Conservation (phyloP, 2,888 invertebrate genomes). For the Terebella lapidaria region DNA sequence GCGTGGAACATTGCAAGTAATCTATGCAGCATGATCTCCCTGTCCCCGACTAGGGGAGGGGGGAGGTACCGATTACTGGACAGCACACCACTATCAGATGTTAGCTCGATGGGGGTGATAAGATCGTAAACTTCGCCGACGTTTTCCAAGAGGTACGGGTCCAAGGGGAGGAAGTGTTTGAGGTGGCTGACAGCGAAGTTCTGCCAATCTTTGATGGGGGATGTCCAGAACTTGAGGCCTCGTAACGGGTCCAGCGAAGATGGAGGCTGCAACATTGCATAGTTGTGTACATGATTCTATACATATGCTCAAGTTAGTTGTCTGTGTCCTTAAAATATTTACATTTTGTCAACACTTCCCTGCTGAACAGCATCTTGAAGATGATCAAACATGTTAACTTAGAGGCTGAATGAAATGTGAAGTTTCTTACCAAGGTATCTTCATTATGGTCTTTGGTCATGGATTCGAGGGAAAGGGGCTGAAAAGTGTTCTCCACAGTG, state of each 20-base stretch:
- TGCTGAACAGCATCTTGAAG: too few species aligned
- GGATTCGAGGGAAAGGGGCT: slow-evolving; percentile 34
- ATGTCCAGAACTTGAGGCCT: slow-evolving; percentile 39
- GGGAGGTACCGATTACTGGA: slow-evolving; percentile 43
- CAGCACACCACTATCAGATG: too few species aligned
- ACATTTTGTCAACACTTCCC: background rate
- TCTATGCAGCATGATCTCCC: slow-evolving; percentile 33
- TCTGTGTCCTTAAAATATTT: background rate
- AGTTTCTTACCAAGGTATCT: background rate
- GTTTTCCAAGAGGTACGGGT: background rate
- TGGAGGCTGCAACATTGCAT: too few species aligned
- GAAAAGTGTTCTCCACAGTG: slow-evolving; percentile 33
- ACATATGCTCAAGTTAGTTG: background rate
- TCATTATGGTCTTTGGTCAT: slow-evolving; percentile 33
- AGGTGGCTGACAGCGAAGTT: slow-evolving; percentile 40
- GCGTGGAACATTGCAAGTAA: slow-evolving; percentile 46
- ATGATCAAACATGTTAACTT: too few species aligned
- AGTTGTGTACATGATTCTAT: background rate
- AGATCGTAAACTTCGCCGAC: slow-evolving; percentile 21
- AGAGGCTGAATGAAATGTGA: background rate
- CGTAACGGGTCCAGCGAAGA: slow-evolving; percentile 24
- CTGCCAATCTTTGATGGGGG: slow-evolving; percentile 23
- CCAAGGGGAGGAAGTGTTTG: slow-evolving; percentile 33
- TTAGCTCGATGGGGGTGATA: too few species aligned
- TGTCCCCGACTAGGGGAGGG: slow-evolving; percentile 26